These are phyloP conservation scores for Drosophila mayri DNA, from an alignment of 1,140 invertebrate species.

Conservation along the genomic window DNA sequence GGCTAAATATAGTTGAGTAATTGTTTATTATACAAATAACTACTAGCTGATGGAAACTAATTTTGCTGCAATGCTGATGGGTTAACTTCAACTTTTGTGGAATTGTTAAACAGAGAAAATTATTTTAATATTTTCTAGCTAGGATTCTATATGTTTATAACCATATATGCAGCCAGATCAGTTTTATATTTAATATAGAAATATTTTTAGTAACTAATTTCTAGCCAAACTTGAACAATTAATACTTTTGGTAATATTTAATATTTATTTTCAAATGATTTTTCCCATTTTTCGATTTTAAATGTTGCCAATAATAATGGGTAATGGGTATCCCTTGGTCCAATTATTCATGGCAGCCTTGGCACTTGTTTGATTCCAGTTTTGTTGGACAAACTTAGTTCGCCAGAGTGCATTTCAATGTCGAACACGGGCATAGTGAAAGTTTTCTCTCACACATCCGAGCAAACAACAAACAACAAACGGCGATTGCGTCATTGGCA, in stretches of 20 bases:
- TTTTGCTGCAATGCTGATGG: not conserved
- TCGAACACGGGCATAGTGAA: slow-evolving; percentile 18
- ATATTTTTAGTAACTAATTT: too few relatives aligned
- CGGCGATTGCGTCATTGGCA: slow-evolving; percentile 40
- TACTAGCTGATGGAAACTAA: not conserved
- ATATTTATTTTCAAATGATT: not conserved
- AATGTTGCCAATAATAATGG: not conserved
- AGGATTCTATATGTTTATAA: not conserved
- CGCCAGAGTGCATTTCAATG: slow-evolving; percentile 50
- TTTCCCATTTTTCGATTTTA: not conserved
- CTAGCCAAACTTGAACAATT: not conserved
- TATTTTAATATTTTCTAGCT: not conserved
- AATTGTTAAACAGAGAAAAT: not conserved
- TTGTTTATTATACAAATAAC: slow-evolving; percentile 2
- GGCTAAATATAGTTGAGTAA: slow-evolving; percentile 6
- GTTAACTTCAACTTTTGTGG: not conserved
- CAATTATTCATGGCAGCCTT: not conserved
- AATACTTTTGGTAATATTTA: not conserved
- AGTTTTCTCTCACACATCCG: slow-evolving; percentile 36
- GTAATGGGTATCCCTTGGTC: not conserved
- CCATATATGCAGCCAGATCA: not conserved
- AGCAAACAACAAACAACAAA: slow-evolving; percentile 37
- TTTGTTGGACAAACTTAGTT: slow-evolving; percentile 19
- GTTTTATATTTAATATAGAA: not conserved
- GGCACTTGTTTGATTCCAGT: slow-evolving; percentile 24